A percentile compares a stretch with the other conserved stretches of the same genome.
These are phyloP conservation scores for Protodeltote pygarga DNA, from an alignment of 2,888 invertebrate genomes.

Conservation along the genomic window DNA sequence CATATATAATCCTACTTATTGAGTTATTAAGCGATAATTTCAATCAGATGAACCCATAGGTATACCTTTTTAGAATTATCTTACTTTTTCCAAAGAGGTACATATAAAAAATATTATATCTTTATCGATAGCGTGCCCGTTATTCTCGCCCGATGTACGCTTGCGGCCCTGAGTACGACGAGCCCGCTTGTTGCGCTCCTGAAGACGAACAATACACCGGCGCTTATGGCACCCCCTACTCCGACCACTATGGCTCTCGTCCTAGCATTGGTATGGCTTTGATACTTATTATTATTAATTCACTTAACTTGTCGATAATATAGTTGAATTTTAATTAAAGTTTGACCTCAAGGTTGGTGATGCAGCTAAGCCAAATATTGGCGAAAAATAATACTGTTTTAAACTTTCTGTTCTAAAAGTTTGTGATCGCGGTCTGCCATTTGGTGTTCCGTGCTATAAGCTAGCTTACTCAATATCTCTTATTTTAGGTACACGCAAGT, in stretches of 20 bases:
- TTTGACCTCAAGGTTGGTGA: too few species aligned
- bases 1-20: too few species aligned
- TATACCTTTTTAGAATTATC: too few species aligned
- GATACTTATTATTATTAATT: not conserved
- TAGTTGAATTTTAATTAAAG: too few species aligned
- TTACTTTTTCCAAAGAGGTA: too few species aligned
- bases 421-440: too few species aligned
- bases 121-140: slow-evolving; percentile 83
- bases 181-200: slow-evolving; percentile 96
- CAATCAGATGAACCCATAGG: too few species aligned
- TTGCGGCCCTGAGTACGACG: slow-evolving; percentile 95
- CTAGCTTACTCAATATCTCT: not conserved
- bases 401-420: too few species aligned
- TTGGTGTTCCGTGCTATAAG: not conserved
- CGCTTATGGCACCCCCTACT: slow-evolving; percentile 96
- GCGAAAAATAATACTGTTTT: too few species aligned
- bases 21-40: too few species aligned
- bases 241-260: slow-evolving; percentile 95
- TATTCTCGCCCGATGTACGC: slow-evolving; percentile 91
- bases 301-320: too few species aligned
- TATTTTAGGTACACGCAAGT: slow-evolving; percentile 74
- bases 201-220: slow-evolving; percentile 97
- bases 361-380: too few species aligned
- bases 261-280: slow-evolving; percentile 89
- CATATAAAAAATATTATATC: not conserved